Percentiles rank a stretch among this genome's conserved stretches.
Evolutionary conservation across 2,113 vertebrate species (phyloP).

Genomic region (Eurypyga helias): DNA sequence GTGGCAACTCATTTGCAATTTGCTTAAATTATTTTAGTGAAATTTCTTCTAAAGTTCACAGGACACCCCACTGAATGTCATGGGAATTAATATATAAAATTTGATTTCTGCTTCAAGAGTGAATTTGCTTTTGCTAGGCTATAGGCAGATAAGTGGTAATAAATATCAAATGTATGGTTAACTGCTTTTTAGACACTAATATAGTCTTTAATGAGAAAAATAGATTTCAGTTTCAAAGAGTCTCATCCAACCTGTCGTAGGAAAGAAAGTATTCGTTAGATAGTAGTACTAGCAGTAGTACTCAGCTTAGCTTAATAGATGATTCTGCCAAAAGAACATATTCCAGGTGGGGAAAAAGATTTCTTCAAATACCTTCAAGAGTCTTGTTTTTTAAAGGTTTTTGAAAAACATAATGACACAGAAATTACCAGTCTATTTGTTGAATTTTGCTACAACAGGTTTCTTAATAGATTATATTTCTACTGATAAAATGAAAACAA

Average conservation of each 20-base stretch:
- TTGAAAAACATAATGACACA: not conserved
- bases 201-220: constrained; percentile 18
- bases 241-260: not conserved
- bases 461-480: not conserved
- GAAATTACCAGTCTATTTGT: not conserved
- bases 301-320: not conserved
- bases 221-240: not conserved
- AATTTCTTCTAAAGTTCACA: constrained; percentile 65
- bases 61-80: constrained; percentile 28
- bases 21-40: constrained; percentile 69
- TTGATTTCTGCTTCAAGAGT: not conserved
- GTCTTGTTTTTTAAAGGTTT: not conserved
- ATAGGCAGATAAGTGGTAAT: not conserved
- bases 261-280: not conserved
- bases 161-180: not conserved
- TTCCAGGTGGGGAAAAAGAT: not conserved
- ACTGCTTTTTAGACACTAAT: constrained; percentile 6
- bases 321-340: not conserved
- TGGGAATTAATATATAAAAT: not conserved
- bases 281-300: not conserved
- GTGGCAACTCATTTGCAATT: constrained; percentile 71
- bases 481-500: constrained; percentile 25
- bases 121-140: not conserved
- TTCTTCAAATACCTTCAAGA: not conserved
- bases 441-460: not conserved